phyloP scores from a whole-genome alignment of 2,888 invertebrate genomes.

The Philhelius pedissequus region DNA sequence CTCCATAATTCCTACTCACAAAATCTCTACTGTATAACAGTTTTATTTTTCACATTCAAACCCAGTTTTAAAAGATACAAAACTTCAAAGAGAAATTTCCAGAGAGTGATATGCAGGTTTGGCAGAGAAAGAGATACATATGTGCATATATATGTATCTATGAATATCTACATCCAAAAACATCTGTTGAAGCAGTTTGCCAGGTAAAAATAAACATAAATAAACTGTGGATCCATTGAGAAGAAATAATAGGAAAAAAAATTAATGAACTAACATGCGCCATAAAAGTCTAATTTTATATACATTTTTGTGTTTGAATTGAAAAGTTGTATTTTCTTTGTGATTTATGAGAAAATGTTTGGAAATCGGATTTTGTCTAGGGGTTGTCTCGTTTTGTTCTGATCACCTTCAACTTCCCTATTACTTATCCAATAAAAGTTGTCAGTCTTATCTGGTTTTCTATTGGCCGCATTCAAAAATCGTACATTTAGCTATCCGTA shows the following conservation, averaged over 20 bases:
- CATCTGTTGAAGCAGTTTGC: background rate
- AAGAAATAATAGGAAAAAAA: background rate
- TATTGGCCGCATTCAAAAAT: no score
- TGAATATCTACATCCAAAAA: background rate
- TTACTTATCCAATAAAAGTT: no score
- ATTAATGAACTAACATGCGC: background rate
- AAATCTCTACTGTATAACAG: background rate
- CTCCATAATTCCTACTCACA: background rate
- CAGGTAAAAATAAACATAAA: background rate
- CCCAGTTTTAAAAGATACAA: constrained; percentile 1
- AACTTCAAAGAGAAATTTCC: background rate
- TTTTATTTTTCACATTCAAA: background rate
- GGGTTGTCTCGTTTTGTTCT: no score
- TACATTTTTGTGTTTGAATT: background rate
- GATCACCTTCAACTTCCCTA: no score
- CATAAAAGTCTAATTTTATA: background rate
- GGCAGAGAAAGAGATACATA: no score
- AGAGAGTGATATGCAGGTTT: no score
- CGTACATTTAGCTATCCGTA: no score
- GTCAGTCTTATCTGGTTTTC: no score
- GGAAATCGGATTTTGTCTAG: background rate
- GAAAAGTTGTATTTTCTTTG: background rate
- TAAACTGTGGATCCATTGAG: background rate
- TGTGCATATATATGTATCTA: no score
- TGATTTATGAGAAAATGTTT: background rate